phyloP scores from a whole-genome alignment of 1,140 invertebrate genomes.

The Formica selysi region DNA sequence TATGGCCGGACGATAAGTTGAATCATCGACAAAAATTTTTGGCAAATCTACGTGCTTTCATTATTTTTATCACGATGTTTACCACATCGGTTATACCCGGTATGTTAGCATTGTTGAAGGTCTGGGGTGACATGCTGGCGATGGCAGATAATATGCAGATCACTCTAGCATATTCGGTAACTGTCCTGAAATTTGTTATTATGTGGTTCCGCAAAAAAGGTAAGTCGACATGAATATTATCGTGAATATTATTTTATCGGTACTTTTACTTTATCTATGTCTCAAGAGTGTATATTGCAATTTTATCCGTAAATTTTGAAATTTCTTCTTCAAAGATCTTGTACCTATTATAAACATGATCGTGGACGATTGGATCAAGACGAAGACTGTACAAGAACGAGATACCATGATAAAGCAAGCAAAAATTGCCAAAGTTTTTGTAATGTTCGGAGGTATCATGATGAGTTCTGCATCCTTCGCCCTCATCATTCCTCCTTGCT shows the following conservation, averaged over 20 bases:
- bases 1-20: constrained; percentile 27
- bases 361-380: constrained; percentile 46
- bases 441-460: constrained; percentile 13
- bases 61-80: background rate
- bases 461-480: background rate
- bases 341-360: constrained; percentile 41
- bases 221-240: constrained; percentile 22
- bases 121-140: constrained; percentile 24
- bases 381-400: constrained; percentile 23
- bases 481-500: constrained; percentile 26
- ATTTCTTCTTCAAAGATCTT: constrained; percentile 24
- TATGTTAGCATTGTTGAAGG: background rate
- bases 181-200: constrained; percentile 17
- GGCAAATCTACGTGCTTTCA: background rate
- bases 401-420: constrained; percentile 3
- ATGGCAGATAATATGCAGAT: constrained; percentile 39
- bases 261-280: background rate
- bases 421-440: background rate
- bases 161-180: constrained; percentile 22
- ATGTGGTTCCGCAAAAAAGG: constrained; percentile 29
- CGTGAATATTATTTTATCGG: background rate
- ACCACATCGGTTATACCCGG: constrained; percentile 22
- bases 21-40: background rate
- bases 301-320: background rate
- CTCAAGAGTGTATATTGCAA: background rate